Evolutionary conservation across 2,113 vertebrate species (phyloP), one percentile per base, ranked within the genome.

Genomic region (Callospermophilus lateralis): DNA sequence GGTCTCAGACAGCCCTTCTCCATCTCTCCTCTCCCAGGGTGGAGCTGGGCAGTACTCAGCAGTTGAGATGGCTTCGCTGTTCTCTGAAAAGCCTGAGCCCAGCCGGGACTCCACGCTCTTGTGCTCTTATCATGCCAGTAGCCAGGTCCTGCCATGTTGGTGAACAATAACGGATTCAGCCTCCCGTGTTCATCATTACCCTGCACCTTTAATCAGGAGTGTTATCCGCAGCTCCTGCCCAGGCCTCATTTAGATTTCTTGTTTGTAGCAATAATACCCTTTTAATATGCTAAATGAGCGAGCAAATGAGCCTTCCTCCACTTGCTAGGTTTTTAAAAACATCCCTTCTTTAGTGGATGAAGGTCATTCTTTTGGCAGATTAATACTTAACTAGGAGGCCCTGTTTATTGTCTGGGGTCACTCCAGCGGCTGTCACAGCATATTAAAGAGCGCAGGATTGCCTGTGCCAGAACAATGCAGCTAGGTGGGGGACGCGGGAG

Each of bases 241-340:
- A 96, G 97, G 97, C 86, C 98, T 98, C 98, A 42, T 98, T 98
- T 97, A 94, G 97, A 97, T 96, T 98, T 98, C 98, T 98, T 98
- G 98, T 98, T 98, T 98, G 98, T 95, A 97, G 97, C 98, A 98
- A 98, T 98, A 98, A 98, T 96, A 95, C 93, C 96, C 97, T 98
- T 98, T 98, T 98, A 98, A 98, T 98, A 97, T 98, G 97, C 98
- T 98, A 98, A 97, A 98, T 97, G 98, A 98, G 98, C 70, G 61
- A 95, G 78, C 97, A 98, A 98, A 98, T 96, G 97, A 98, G 95
- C 97, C 98, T 98, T 98, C 96, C 88, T 97, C 89, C 68, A 5
- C 13, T 98, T 95, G 16, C 11, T 0, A 98, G 95, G 97, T 87
- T 97, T 97, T 97, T 97, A 96, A 81, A 97, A 97, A 84, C 97